These are phyloP conservation scores for Monomorium pharaonis DNA, from an alignment of 1,140 invertebrate species.

Conservation along the genomic window DNA sequence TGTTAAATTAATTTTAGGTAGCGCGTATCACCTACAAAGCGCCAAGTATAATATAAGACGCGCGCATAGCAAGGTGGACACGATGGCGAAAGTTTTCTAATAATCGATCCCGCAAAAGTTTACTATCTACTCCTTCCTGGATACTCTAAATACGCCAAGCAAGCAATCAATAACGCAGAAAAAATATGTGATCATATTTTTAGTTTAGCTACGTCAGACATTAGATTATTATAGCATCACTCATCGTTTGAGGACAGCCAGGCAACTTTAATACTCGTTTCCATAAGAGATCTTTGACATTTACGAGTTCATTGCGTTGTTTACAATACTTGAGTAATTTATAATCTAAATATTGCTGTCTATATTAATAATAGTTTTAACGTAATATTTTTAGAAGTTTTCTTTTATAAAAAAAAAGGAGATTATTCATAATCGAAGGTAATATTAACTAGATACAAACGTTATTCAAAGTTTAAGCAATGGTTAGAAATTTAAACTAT, in stretches of 20 bases:
- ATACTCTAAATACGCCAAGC: not conserved
- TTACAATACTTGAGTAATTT: not conserved
- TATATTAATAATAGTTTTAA: not conserved
- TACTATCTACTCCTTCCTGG: not conserved
- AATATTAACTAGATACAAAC: not conserved
- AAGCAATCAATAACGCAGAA: not conserved
- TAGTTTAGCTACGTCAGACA: not conserved
- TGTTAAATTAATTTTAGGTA: slow-evolving; percentile 61
- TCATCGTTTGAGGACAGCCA: not conserved
- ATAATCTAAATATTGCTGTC: not conserved
- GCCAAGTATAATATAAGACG: slow-evolving; percentile 6
- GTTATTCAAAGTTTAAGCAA: not conserved
- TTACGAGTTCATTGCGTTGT: not conserved
- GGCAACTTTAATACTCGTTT: not conserved
- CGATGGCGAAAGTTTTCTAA: slow-evolving; percentile 1
- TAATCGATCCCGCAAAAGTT: slow-evolving; percentile 28
- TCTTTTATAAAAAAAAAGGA: not conserved
- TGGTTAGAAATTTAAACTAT: slow-evolving; percentile 1
- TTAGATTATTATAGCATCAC: slow-evolving; percentile 20
- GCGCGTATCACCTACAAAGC: not conserved
- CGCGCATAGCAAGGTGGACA: not conserved
- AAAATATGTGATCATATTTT: slow-evolving; percentile 37
- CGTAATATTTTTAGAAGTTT: slow-evolving; percentile 2
- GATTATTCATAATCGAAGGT: not conserved
- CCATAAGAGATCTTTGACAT: slow-evolving; percentile 16